phyloP scores from a whole-genome alignment of 2,888 invertebrate genomes.

The Standfussiana lucernea region DNA sequence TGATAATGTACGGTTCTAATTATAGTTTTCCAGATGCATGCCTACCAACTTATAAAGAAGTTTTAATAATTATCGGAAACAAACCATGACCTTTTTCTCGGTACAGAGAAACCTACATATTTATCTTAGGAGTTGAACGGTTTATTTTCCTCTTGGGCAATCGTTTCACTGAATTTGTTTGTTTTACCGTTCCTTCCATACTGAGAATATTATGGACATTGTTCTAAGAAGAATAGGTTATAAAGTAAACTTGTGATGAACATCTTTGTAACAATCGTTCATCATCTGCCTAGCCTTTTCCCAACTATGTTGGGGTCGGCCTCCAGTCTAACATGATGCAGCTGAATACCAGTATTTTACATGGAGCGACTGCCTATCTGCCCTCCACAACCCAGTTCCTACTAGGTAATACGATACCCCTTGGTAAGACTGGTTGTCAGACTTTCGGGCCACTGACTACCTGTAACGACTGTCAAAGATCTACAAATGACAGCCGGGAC shows the following conservation, averaged over 20 bases:
- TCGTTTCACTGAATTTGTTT: slow-evolving; percentile 55
- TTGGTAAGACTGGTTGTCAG: no score
- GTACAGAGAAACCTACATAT: slow-evolving; percentile 21
- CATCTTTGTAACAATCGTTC: slow-evolving; percentile 19
- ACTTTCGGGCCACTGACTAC: no score
- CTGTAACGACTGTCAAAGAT: no score
- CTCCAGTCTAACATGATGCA: no score
- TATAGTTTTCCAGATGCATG: neutral
- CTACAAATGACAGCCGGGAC: no score
- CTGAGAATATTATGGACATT: slow-evolving; percentile 31
- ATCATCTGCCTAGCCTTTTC: no score
- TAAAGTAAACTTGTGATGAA: slow-evolving; percentile 11
- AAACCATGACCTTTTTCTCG: slow-evolving; percentile 50
- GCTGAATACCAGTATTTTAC: no score
- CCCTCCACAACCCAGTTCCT: no score
- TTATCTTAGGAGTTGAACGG: slow-evolving; percentile 33
- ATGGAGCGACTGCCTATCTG: no score
- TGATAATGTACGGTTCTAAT: neutral
- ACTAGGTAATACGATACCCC: no score
- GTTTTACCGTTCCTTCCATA: slow-evolving; percentile 40
- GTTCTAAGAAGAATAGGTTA: slow-evolving; percentile 43
- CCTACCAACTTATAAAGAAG: neutral
- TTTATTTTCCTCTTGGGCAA: slow-evolving; percentile 61
- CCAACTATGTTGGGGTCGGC: no score
- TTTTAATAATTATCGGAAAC: slow-evolving; percentile 2